Evolutionary conservation across 2,797 vertebrate genomes (phyloP).

Genomic region (Gallirallus australis): DNA sequence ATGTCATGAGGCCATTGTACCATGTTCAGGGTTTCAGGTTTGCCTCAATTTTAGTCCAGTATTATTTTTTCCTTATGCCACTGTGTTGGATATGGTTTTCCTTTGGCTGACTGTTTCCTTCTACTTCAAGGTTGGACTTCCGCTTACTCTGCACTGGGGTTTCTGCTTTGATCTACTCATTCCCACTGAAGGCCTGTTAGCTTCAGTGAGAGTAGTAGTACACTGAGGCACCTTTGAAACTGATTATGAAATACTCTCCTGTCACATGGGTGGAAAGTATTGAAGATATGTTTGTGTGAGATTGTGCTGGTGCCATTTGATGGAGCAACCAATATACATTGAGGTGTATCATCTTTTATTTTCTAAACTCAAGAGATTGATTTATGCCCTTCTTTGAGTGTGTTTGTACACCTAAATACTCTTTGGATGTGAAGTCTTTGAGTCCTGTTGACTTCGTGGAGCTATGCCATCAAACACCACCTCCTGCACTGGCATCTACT

Average conservation of each 20-base stretch:
- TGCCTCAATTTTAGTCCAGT: background rate
- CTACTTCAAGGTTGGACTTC: background rate
- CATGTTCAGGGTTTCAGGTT: background rate
- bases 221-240: background rate
- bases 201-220: background rate
- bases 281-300: background rate
- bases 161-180: slow-evolving; percentile 1
- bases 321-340: background rate
- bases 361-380: background rate
- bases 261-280: background rate
- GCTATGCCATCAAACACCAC: background rate
- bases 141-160: background rate
- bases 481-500: background rate
- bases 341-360: background rate
- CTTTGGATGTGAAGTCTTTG: background rate
- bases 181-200: background rate
- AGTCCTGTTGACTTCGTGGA: background rate
- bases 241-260: background rate
- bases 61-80: background rate
- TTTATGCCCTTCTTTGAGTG: background rate
- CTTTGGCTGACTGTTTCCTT: background rate
- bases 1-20: background rate
- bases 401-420: background rate
- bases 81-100: background rate
- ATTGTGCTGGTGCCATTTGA: background rate